phyloP scores from a whole-genome alignment of 2,888 invertebrate species.

The Bursaphelenchus okinawaensis region DNA sequence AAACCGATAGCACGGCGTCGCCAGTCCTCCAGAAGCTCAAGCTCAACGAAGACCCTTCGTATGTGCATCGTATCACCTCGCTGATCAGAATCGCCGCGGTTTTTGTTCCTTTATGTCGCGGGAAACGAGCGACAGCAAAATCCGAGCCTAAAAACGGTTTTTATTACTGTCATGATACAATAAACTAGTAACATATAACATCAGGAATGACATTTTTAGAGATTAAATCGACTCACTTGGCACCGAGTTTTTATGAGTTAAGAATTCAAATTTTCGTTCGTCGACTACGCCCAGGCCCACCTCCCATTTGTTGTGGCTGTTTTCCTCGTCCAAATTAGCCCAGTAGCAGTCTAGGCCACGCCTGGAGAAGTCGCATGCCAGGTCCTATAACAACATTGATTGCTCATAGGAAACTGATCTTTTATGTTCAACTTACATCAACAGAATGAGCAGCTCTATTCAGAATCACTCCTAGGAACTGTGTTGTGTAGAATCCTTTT shows the following conservation, averaged over 20 bases:
- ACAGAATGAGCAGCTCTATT: constrained; percentile 46
- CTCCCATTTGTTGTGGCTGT: constrained; percentile 32
- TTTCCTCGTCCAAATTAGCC: constrained; percentile 36
- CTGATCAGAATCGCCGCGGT: constrained; percentile 32
- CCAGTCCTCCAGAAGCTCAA: constrained; percentile 25
- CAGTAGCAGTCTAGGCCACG: constrained; percentile 50
- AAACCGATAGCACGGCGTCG: constrained; percentile 23
- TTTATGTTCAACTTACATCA: constrained; percentile 26
- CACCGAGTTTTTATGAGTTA: constrained; percentile 38
- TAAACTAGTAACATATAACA: neutral
- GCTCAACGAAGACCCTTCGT: constrained; percentile 17
- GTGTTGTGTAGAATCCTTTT: constrained; percentile 44
- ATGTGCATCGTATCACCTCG: constrained; percentile 27
- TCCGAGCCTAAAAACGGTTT: constrained; percentile 32
- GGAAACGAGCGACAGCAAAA: constrained; percentile 44
- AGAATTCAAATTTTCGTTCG: constrained; percentile 44
- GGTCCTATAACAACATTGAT: constrained; percentile 34
- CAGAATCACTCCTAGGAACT: constrained; percentile 43
- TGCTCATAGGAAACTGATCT: constrained; percentile 2
- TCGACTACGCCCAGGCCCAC: constrained; percentile 52
- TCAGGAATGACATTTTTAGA: neutral
- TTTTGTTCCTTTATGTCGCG: neutral
- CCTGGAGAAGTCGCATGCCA: constrained; percentile 50
- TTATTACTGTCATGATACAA: neutral
- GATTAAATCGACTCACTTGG: constrained; percentile 31